phyloP scores from a whole-genome alignment of 2,113 vertebrate genomes.

The Oxyruncus cristatus region DNA sequence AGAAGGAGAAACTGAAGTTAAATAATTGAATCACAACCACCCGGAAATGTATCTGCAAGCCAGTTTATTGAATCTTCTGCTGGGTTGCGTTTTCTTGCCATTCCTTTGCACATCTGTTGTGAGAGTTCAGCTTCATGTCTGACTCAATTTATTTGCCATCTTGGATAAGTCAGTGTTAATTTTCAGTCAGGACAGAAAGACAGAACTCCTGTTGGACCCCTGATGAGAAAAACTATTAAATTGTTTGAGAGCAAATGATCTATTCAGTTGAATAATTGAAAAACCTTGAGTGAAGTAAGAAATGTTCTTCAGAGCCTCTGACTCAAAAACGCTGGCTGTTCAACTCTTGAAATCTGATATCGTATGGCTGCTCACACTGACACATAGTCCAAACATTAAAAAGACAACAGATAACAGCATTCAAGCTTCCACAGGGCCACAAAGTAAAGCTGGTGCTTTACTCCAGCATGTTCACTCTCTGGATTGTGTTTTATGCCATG shows the following conservation, averaged over 20 bases:
- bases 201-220: background rate
- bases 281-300: background rate
- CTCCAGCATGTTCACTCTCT: background rate
- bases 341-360: background rate
- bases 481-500: background rate
- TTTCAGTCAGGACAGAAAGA: background rate
- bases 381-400: background rate
- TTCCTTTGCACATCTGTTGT: background rate
- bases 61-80: background rate
- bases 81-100: background rate
- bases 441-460: background rate
- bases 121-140: background rate
- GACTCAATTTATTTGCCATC: background rate
- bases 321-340: background rate
- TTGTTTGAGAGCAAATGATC: background rate
- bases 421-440: background rate
- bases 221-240: background rate
- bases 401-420: accelerated
- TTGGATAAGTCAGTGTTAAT: background rate
- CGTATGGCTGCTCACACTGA: background rate
- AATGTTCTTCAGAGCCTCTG: background rate
- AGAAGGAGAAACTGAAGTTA: conserved; percentile 20
- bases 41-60: background rate
- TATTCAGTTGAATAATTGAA: background rate
- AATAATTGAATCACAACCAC: background rate